Evolutionary conservation across 2,113 vertebrate genomes (phyloP).

Genomic region (Anas platyrhynchos): DNA sequence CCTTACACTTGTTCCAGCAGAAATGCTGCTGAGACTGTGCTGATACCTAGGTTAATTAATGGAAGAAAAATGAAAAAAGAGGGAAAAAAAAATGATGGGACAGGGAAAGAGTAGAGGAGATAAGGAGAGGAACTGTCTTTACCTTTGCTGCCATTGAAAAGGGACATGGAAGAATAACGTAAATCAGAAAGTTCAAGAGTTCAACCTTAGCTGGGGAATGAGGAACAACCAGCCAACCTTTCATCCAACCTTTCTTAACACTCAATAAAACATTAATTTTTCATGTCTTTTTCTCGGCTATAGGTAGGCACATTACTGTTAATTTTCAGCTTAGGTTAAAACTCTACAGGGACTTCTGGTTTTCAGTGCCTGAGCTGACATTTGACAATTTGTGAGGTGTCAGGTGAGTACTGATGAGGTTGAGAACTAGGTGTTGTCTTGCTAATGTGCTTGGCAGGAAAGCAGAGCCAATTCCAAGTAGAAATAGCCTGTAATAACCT

Average conservation of each 20-base stretch:
- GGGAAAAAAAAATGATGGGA: background rate
- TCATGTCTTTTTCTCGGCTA: conserved; percentile 35
- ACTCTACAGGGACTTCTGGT: conserved; percentile 22
- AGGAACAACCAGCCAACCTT: conserved; percentile 33
- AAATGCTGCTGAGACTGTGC: background rate
- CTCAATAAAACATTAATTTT: conserved; percentile 58
- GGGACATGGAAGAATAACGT: background rate
- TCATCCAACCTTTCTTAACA: conserved; percentile 30
- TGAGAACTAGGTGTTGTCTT: conserved; percentile 47
- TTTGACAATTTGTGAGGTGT: conserved; percentile 58
- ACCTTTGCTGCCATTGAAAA: background rate
- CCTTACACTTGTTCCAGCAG: background rate
- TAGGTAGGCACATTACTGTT: conserved; percentile 30
- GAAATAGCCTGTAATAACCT: background rate
- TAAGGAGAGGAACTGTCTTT: background rate
- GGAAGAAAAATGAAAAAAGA: background rate
- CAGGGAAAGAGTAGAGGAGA: background rate
- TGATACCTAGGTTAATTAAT: background rate
- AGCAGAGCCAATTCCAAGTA: conserved; percentile 32
- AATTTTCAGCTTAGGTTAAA: conserved; percentile 47
- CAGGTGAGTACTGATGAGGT: conserved; percentile 28
- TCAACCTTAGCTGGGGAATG: background rate
- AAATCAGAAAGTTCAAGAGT: conserved; percentile 25
- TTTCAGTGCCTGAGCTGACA: conserved; percentile 17
- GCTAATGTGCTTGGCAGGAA: conserved; percentile 23